Percentiles rank a stretch among this genome's conserved stretches.
phyloP scores from a whole-genome alignment of 53 echinoderm and acorn worm species.

The Stichopus horrens region DNA sequence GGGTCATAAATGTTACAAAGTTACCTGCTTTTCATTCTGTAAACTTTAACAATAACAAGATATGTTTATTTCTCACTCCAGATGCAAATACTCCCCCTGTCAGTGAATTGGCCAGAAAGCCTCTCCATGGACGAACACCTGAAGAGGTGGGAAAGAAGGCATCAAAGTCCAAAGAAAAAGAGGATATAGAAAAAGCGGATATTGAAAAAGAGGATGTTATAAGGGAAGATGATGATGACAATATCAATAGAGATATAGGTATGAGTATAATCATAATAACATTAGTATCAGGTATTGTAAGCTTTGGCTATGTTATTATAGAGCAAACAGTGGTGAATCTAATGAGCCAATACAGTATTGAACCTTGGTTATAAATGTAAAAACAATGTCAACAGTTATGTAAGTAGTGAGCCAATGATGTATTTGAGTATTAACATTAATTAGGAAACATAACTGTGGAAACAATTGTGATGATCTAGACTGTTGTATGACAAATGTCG shows the following conservation, averaged over 20 bases:
- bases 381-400: too few species aligned
- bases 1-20: too few species aligned
- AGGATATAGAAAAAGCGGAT: neutral
- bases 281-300: neutral
- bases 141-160: slow-evolving; percentile 13
- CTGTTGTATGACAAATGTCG: too few species aligned
- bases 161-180: slow-evolving; percentile 19
- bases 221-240: neutral
- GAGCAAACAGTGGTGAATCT: too few species aligned
- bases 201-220: neutral
- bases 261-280: neutral
- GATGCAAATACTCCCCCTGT: slow-evolving; percentile 53
- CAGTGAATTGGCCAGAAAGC: slow-evolving; percentile 34
- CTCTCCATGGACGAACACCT: slow-evolving; percentile 35
- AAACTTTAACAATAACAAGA: neutral
- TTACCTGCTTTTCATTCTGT: too few species aligned
- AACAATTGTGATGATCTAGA: too few species aligned
- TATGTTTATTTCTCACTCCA: neutral
- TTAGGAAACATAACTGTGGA: too few species aligned
- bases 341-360: too few species aligned
- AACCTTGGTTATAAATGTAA: too few species aligned
- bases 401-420: too few species aligned
- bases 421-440: too few species aligned
- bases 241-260: slow-evolving; percentile 16
- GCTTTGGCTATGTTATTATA: too few species aligned